Conservation (phyloP, 30 jellyfish, hydroid and myxozoan species). For the Cassiopea xamachana region DNA sequence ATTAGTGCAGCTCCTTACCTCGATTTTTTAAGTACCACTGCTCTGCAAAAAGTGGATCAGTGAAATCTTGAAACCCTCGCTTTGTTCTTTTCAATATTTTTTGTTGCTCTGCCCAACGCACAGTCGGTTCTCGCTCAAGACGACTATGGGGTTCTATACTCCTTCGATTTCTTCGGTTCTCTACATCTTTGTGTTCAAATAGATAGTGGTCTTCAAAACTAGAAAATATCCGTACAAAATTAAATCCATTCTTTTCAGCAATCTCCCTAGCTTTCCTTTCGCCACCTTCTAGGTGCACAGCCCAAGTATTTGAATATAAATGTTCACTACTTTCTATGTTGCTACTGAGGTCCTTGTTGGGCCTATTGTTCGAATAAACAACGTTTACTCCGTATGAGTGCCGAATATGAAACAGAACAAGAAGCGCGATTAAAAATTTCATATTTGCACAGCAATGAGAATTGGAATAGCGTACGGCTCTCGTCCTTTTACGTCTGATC, state of each 20-base stretch:
- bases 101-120: slow-evolving; percentile 90
- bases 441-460: slow-evolving; percentile 6
- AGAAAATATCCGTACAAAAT: slow-evolving; percentile 74
- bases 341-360: slow-evolving; percentile 35
- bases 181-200: slow-evolving; percentile 72
- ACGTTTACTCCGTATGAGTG: slow-evolving; percentile 3
- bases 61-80: slow-evolving; percentile 70
- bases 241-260: slow-evolving; percentile 84
- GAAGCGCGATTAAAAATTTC: slow-evolving; percentile 19
- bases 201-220: slow-evolving; percentile 69
- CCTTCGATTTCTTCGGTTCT: slow-evolving; percentile 68
- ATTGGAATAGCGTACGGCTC: neutral
- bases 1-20: slow-evolving; percentile 48
- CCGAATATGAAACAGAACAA: slow-evolving; percentile 8
- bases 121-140: slow-evolving; percentile 69
- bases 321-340: slow-evolving; percentile 30
- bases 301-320: slow-evolving; percentile 91
- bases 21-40: slow-evolving; percentile 94
- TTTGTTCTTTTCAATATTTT: slow-evolving; percentile 73
- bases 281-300: slow-evolving; percentile 82
- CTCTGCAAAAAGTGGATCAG: slow-evolving; percentile 87
- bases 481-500: neutral
- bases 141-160: slow-evolving; percentile 81
- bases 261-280: slow-evolving; percentile 73
- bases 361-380: slow-evolving; percentile 46